Evolutionary conservation across 2,797 vertebrate species (phyloP).

Genomic region (Diplodus puntazzo): DNA sequence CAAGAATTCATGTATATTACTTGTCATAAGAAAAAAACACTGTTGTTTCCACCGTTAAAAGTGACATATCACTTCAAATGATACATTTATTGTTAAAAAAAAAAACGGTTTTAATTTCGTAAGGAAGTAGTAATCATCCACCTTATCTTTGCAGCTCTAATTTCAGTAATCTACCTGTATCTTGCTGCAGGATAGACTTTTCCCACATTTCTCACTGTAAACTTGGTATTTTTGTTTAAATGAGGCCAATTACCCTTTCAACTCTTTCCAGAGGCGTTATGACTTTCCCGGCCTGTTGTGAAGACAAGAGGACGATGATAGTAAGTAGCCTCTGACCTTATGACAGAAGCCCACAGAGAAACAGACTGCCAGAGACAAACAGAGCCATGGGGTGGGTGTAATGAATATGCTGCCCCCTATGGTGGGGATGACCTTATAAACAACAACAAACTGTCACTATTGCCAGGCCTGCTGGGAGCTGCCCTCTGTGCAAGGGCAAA

Average conservation of each 20-base stretch:
- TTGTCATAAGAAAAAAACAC: too few relatives aligned
- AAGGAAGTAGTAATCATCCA: neutral
- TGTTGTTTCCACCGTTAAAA: too few relatives aligned
- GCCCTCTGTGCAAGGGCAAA: constrained; percentile 81
- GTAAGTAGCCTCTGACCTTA: constrained; percentile 75
- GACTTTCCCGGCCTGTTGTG: constrained; percentile 56
- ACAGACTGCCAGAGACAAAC: constrained; percentile 84
- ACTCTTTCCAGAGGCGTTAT: constrained; percentile 32
- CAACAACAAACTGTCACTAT: constrained; percentile 81
- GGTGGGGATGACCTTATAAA: constrained; percentile 85
- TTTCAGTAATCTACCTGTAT: neutral
- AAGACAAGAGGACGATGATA: constrained; percentile 68
- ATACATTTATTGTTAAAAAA: neutral
- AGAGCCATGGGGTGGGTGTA: constrained; percentile 81
- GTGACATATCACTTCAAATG: neutral
- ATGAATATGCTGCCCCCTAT: constrained; percentile 85
- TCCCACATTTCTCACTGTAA: neutral
- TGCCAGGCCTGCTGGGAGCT: constrained; percentile 79
- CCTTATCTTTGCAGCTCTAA: neutral
- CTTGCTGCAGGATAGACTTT: neutral
- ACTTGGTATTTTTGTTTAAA: constrained; percentile 32
- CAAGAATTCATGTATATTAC: neutral
- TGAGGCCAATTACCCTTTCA: constrained; percentile 52
- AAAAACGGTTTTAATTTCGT: neutral
- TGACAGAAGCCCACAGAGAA: constrained; percentile 81